phyloP scores from a whole-genome alignment of 2,888 invertebrate genomes.

The Drosophila parthenogenetica region DNA sequence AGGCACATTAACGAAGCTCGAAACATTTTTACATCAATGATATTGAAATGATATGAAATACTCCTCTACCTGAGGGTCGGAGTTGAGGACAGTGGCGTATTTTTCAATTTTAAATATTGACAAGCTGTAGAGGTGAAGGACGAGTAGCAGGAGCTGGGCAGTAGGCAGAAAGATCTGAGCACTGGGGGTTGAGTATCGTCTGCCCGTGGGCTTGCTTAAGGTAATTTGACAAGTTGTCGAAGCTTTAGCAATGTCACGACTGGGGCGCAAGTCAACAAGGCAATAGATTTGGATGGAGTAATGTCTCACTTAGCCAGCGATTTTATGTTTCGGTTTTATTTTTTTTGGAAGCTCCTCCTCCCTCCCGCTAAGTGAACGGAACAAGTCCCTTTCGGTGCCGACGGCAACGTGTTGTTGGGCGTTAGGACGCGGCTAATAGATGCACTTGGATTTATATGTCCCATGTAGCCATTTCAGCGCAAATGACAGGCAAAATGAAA shows the following conservation, averaged over 20 bases:
- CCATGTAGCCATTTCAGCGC: slow-evolving; percentile 34
- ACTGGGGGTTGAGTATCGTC: slow-evolving; percentile 22
- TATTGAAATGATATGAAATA: slow-evolving; percentile 78
- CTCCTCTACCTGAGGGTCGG: slow-evolving; percentile 41
- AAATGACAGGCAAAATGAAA: slow-evolving; percentile 63
- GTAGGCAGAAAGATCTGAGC: background rate
- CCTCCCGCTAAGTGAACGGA: background rate
- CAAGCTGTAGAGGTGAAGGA: slow-evolving; percentile 30
- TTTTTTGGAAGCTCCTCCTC: background rate
- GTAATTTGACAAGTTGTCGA: slow-evolving; percentile 80
- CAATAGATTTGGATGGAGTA: slow-evolving; percentile 27
- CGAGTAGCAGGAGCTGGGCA: slow-evolving; percentile 1
- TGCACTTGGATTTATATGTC: slow-evolving; percentile 64
- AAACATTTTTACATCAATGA: slow-evolving; percentile 69
- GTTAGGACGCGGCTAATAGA: slow-evolving; percentile 65
- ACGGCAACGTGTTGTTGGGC: slow-evolving; percentile 62
- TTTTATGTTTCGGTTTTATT: slow-evolving; percentile 23
- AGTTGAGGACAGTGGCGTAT: slow-evolving; percentile 43
- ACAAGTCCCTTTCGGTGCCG: slow-evolving; percentile 20
- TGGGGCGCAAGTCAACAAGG: slow-evolving; percentile 61
- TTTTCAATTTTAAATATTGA: slow-evolving; percentile 73
- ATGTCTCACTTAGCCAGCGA: slow-evolving; percentile 55
- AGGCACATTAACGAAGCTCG: slow-evolving; percentile 61
- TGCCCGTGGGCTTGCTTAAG: slow-evolving; percentile 69
- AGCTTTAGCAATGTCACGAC: slow-evolving; percentile 72